These are phyloP conservation scores for Pteronotus mesoamericanus DNA, from an alignment of 2,797 vertebrate genomes.

Conservation along the genomic window DNA sequence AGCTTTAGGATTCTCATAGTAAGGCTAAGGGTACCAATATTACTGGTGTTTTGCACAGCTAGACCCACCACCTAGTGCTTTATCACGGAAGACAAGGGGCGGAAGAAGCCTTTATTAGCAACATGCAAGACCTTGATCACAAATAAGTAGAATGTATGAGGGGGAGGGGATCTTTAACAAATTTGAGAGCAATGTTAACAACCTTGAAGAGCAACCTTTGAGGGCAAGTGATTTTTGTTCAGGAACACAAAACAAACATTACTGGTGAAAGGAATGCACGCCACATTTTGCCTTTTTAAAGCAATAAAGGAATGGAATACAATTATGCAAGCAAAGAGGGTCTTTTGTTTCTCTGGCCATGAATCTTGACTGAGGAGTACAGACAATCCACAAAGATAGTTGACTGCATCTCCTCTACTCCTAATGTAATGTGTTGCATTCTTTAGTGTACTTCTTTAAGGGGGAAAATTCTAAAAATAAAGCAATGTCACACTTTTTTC, in stretches of 20 bases:
- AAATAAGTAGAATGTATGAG: background rate
- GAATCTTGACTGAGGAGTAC: background rate
- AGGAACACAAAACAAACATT: conserved; percentile 13
- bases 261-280: background rate
- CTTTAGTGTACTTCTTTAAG: background rate
- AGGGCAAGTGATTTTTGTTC: conserved; percentile 43
- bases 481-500: background rate
- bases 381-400: background rate
- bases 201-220: background rate
- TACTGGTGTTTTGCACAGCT: background rate
- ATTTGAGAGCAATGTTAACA: background rate
- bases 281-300: conserved; percentile 49
- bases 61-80: background rate
- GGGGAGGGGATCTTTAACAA: background rate
- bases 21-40: background rate
- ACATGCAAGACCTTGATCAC: background rate
- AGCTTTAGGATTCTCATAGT: background rate
- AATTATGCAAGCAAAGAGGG: background rate
- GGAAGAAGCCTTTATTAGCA: background rate
- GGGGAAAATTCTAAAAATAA: conserved; percentile 1
- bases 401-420: background rate
- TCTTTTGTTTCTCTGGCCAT: background rate
- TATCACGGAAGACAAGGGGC: background rate
- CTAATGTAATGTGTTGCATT: background rate
- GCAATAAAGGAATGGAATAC: conserved; percentile 29